Evolutionary conservation across 2,888 invertebrate species (phyloP).

Genomic region (Limnephilus marmoratus): DNA sequence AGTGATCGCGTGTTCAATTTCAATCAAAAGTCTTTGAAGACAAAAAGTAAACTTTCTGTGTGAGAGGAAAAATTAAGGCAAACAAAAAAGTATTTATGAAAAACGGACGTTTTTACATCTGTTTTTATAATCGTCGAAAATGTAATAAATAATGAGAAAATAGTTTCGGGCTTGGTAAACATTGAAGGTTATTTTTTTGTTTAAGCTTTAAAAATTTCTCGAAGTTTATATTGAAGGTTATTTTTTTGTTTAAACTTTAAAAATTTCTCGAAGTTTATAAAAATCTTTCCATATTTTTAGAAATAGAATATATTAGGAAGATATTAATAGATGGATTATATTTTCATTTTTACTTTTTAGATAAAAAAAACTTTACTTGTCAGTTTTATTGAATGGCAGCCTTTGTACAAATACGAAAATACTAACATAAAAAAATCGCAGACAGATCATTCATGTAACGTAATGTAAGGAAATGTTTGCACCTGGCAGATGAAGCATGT

Average conservation of each 20-base stretch:
- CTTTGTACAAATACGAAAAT: not conserved
- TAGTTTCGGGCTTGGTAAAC: not conserved
- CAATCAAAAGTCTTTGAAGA: too few relatives aligned
- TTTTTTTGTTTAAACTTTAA: not conserved
- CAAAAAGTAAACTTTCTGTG: too few relatives aligned
- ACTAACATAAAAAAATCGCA: slow-evolving; percentile 32
- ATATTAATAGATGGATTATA: too few relatives aligned
- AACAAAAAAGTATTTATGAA: too few relatives aligned
- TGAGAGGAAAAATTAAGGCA: too few relatives aligned
- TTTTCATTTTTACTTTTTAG: not conserved
- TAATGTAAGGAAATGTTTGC: slow-evolving; percentile 4
- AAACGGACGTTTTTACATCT: too few relatives aligned
- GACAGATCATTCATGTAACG: slow-evolving; percentile 33
- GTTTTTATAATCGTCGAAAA: too few relatives aligned
- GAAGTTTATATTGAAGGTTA: not conserved
- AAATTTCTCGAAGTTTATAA: not conserved
- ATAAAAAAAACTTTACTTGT: not conserved
- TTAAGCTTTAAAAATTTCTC: not conserved
- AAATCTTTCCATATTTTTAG: too few relatives aligned
- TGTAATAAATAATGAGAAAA: too few relatives aligned
- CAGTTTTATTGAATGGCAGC: not conserved
- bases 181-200: not conserved
- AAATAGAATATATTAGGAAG: too few relatives aligned
- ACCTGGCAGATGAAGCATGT: not conserved
- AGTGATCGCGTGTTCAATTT: too few relatives aligned